A percentile compares a stretch with the other conserved stretches of the same genome.
Conservation (phyloP, 2,888 invertebrate species). For the Terebella lapidaria region DNA sequence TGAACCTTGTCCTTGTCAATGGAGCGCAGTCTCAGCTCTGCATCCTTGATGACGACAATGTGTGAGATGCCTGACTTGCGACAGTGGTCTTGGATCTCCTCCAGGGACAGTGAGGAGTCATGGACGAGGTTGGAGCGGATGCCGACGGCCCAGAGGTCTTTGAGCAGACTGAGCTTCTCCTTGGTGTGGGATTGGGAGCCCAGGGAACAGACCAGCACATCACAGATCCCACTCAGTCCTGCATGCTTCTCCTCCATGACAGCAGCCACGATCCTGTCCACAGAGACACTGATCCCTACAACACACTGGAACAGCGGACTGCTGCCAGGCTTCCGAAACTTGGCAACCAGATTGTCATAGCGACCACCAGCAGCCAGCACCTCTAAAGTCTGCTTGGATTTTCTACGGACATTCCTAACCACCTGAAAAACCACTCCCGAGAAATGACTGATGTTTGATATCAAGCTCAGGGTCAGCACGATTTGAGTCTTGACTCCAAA, state of each 20-base stretch:
- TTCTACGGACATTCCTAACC: slow-evolving; percentile 59
- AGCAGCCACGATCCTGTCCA: slow-evolving; percentile 69
- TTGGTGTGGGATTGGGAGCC: slow-evolving; percentile 57
- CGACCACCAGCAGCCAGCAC: slow-evolving; percentile 84
- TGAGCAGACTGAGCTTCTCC: slow-evolving; percentile 59
- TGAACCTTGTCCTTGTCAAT: slow-evolving; percentile 58
- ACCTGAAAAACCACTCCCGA: slow-evolving; percentile 69
- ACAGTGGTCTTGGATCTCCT: slow-evolving; percentile 66
- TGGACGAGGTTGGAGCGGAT: slow-evolving; percentile 52
- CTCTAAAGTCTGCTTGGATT: slow-evolving; percentile 57
- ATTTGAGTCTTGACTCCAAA: slow-evolving; percentile 58
- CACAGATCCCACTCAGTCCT: slow-evolving; percentile 46
- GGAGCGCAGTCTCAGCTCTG: no score
- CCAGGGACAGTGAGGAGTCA: slow-evolving; percentile 50
- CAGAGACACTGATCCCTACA: slow-evolving; percentile 78
- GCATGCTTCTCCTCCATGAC: slow-evolving; percentile 54
- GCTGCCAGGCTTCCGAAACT: slow-evolving; percentile 17
- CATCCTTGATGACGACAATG: slow-evolving; percentile 63
- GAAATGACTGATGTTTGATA: slow-evolving; percentile 63
- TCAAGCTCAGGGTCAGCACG: slow-evolving; percentile 61
- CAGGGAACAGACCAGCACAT: slow-evolving; percentile 67
- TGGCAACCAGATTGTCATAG: slow-evolving; percentile 72
- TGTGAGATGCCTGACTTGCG: slow-evolving; percentile 62
- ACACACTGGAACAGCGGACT: slow-evolving; percentile 55
- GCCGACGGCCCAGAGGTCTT: slow-evolving; percentile 69